These are phyloP conservation scores for Malurus melanocephalus DNA, from an alignment of 2,113 vertebrate species.

Conservation along the genomic window DNA sequence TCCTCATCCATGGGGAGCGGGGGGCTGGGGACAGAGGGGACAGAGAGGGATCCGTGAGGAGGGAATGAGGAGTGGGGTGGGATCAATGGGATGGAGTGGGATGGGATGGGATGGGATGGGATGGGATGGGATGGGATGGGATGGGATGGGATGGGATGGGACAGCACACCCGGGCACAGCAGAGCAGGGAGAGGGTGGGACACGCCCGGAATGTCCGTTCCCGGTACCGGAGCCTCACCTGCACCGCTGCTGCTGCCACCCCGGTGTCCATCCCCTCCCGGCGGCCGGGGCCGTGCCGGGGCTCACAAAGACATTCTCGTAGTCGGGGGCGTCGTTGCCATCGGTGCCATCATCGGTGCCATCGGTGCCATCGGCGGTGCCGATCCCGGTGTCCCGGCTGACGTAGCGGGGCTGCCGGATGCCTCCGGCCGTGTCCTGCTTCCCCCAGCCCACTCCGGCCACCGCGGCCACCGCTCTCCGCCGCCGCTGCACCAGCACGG, in stretches of 20 bases:
- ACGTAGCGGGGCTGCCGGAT: slow-evolving; percentile 34
- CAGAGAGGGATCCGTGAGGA: too few species aligned
- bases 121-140: not conserved
- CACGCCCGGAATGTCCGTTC: fast-evolving
- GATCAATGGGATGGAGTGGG: too few species aligned
- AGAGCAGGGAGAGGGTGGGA: not conserved
- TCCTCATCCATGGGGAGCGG: not conserved
- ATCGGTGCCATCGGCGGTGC: fast-evolving
- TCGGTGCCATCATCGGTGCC: fast-evolving
- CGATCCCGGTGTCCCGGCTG: fast-evolving
- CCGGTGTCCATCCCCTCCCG: fast-evolving
- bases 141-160: fast-evolving
- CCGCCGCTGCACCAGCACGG: not conserved
- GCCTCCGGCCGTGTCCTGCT: fast-evolving
- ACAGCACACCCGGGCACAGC: fast-evolving
- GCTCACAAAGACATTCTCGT: slow-evolving; percentile 67
- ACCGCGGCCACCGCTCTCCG: fast-evolving
- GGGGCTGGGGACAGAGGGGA: not conserved
- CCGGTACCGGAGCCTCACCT: not conserved
- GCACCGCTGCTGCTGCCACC: not conserved
- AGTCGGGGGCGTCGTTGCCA: fast-evolving
- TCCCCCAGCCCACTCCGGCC: fast-evolving
- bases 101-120: fast-evolving
- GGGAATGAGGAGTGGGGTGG: too few species aligned
- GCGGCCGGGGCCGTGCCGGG: fast-evolving